Percentiles rank a stretch among this genome's conserved stretches.
phyloP scores from a whole-genome alignment of 2,113 vertebrate species.

The Notarius lentiginosus region DNA sequence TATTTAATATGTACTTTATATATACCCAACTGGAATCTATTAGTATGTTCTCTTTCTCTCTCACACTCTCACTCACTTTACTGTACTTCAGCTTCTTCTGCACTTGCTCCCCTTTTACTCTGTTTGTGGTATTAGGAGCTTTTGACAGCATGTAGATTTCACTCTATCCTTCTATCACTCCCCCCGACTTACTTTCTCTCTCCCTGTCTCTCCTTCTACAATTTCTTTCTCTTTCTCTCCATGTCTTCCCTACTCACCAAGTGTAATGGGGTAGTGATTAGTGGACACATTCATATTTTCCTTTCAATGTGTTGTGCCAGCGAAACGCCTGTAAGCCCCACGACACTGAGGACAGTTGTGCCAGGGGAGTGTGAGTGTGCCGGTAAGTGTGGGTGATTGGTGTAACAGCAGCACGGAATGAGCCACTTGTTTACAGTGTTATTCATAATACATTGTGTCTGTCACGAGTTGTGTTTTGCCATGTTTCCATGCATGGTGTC shows the following conservation, averaged over 20 bases:
- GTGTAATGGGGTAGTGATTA: slow-evolving; percentile 76
- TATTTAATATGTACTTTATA: slow-evolving; percentile 28
- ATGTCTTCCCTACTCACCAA: slow-evolving; percentile 52
- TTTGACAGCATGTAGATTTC: slow-evolving; percentile 72
- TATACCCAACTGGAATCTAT: slow-evolving; percentile 25
- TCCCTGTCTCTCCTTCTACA: slow-evolving; percentile 46
- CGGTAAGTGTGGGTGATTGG: slow-evolving; percentile 49
- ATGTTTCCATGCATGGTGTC: slow-evolving; percentile 43
- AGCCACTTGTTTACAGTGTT: slow-evolving; percentile 24
- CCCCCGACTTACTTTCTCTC: slow-evolving; percentile 49
- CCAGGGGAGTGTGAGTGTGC: slow-evolving; percentile 67
- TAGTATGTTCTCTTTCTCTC: neutral
- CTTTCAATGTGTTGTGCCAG: slow-evolving; percentile 75
- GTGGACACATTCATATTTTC: slow-evolving; percentile 80
- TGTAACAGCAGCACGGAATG: slow-evolving; percentile 24
- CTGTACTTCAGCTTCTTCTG: slow-evolving; percentile 52
- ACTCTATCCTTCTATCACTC: slow-evolving; percentile 40
- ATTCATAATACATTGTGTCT: slow-evolving; percentile 29
- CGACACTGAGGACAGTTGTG: slow-evolving; percentile 70
- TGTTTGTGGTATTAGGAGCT: slow-evolving; percentile 72
- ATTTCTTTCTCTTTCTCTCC: slow-evolving; percentile 60
- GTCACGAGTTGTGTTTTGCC: slow-evolving; percentile 30
- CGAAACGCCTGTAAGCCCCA: slow-evolving; percentile 72
- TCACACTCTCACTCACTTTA: slow-evolving; percentile 46
- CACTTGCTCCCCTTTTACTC: slow-evolving; percentile 59